Conservation (phyloP, 2,797 vertebrate species). For the Protosalanx chinensis region DNA sequence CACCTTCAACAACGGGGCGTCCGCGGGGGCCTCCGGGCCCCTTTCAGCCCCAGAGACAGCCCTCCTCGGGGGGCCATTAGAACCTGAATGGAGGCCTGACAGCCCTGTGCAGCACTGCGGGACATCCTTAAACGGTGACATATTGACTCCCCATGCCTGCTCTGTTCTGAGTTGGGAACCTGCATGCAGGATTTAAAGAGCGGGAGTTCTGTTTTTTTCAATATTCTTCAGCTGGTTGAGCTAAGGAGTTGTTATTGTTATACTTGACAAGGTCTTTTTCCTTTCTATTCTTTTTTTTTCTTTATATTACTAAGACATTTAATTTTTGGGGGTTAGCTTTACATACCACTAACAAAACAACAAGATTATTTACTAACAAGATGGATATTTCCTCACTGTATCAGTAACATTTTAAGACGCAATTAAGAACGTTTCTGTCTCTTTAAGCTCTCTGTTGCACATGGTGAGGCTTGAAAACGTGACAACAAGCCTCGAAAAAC, state of each 20-base stretch:
- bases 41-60: conserved; percentile 80
- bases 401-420: not conserved
- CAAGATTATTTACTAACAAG: not conserved
- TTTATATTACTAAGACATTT: not conserved
- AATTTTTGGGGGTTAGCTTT: not conserved
- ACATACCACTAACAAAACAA: not conserved
- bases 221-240: conserved; percentile 44
- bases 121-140: conserved; percentile 92
- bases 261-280: not conserved
- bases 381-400: not conserved
- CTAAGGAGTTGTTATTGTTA: conserved; percentile 44
- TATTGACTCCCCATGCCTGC: conserved; percentile 83
- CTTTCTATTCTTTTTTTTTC: not conserved
- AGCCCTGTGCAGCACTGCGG: conserved; percentile 79
- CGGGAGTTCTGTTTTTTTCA: conserved; percentile 54
- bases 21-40: conserved; percentile 71
- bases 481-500: no score
- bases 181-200: conserved; percentile 70
- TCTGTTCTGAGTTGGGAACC: conserved; percentile 80
- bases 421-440: not conserved
- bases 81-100: conserved; percentile 87
- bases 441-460: no score
- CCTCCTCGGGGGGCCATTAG: conserved; percentile 89
- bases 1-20: conserved; percentile 84
- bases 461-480: no score